phyloP scores from a whole-genome alignment of 2,113 vertebrate species.

The Platycercus adscitus region DNA sequence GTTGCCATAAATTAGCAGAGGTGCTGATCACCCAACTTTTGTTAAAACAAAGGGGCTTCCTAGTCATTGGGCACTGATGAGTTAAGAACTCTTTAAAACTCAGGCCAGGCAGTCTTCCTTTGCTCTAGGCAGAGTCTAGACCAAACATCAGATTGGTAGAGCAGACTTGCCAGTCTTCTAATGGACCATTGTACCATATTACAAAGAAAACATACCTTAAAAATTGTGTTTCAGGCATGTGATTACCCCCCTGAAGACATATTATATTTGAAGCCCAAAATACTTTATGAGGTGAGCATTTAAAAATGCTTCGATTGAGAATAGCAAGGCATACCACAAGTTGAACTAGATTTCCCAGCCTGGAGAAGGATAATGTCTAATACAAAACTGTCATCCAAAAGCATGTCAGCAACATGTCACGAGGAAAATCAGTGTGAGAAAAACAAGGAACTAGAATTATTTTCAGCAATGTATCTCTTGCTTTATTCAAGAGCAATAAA shows the following conservation, averaged over 20 bases:
- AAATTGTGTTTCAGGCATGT: slow-evolving; percentile 62
- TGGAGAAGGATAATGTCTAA: neutral
- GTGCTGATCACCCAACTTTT: neutral
- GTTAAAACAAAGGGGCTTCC: neutral
- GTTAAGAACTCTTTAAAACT: neutral
- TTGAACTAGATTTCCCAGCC: neutral
- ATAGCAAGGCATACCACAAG: neutral
- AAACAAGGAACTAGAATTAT: neutral
- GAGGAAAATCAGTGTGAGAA: neutral
- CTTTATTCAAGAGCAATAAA: neutral
- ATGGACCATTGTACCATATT: neutral
- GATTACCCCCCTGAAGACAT: slow-evolving; percentile 47
- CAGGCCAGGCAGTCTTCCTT: neutral
- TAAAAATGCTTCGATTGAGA: slow-evolving; percentile 66
- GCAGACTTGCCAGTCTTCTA: slow-evolving; percentile 5
- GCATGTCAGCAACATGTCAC: slow-evolving; percentile 43
- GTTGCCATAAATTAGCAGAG: neutral
- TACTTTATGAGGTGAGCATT: slow-evolving; percentile 55
- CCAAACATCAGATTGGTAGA: neutral
- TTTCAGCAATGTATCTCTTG: neutral
- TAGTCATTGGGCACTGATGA: neutral
- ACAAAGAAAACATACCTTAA: slow-evolving; percentile 39
- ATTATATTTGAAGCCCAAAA: slow-evolving; percentile 54
- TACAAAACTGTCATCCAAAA: slow-evolving; percentile 25
- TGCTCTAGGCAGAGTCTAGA: neutral